A percentile compares a stretch with the other conserved stretches of the same genome.
Conservation (phyloP, 1,140 invertebrate species). For the Telenomus remus region DNA sequence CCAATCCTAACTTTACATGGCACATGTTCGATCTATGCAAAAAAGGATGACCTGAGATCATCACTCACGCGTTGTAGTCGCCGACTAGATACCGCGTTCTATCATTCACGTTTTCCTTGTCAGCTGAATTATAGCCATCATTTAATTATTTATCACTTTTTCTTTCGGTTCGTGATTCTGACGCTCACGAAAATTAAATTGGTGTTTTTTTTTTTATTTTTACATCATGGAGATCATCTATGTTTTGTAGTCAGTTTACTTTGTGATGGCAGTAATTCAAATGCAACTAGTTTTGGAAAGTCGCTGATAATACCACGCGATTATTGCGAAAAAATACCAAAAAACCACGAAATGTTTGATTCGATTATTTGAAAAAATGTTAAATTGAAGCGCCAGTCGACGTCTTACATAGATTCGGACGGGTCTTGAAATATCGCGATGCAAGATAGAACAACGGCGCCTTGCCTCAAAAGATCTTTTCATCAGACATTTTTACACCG, state of each 20-base stretch:
- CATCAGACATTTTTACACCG: slow-evolving; percentile 4
- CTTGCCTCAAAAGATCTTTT: slow-evolving; percentile 19
- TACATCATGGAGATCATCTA: too few species aligned
- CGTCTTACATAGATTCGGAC: slow-evolving; percentile 30
- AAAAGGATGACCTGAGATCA: slow-evolving; percentile 11
- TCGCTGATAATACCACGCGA: neutral
- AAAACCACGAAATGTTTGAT: slow-evolving; percentile 8
- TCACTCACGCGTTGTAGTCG: slow-evolving; percentile 17
- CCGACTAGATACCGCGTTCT: slow-evolving; percentile 9
- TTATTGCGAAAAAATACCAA: too few species aligned
- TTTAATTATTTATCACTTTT: slow-evolving; percentile 1
- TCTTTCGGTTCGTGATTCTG: neutral
- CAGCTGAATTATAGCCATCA: slow-evolving; percentile 11
- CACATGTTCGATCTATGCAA: slow-evolving; percentile 46
- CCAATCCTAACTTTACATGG: slow-evolving; percentile 60
- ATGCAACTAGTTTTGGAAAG: neutral
- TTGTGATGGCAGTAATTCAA: slow-evolving; percentile 1
- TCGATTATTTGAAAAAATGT: slow-evolving; percentile 2
- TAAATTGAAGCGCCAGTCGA: slow-evolving; percentile 9
- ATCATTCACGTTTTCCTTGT: slow-evolving; percentile 14
- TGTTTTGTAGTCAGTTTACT: neutral
- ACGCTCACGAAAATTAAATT: too few species aligned
- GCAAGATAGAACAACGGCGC: slow-evolving; percentile 24
- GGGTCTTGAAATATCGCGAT: slow-evolving; percentile 35
- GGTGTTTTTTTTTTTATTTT: too few species aligned